Percentiles rank a stretch among this genome's conserved stretches.
Conservation (phyloP, 2,797 vertebrate species). For the Acipenser transmontanus region DNA sequence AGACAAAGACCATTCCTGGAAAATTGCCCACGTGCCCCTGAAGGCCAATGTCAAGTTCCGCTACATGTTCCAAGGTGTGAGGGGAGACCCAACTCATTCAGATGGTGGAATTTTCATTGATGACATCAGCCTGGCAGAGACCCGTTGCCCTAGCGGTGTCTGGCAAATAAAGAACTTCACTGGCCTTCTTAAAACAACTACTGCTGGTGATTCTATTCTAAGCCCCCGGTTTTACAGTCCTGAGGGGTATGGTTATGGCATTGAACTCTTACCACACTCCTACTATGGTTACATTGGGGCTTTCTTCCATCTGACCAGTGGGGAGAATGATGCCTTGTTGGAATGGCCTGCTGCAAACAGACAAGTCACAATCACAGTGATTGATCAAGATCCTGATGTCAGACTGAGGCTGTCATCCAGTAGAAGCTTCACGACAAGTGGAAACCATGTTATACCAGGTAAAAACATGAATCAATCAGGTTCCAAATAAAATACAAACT, state of each 20-base stretch:
- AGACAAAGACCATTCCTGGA: constrained; percentile 65
- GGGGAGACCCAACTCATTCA: constrained; percentile 47
- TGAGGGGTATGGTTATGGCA: constrained; percentile 75
- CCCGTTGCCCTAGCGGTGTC: constrained; percentile 66
- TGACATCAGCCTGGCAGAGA: constrained; percentile 76
- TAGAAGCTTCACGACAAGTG: constrained; percentile 68
- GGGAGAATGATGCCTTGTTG: constrained; percentile 72
- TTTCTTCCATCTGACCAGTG: constrained; percentile 73
- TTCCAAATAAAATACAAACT: neutral
- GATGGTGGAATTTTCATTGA: constrained; percentile 72
- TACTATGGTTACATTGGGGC: constrained; percentile 46
- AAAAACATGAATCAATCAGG: neutral
- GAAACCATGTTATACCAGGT: constrained; percentile 30
- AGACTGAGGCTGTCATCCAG: constrained; percentile 76
- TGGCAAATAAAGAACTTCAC: constrained; percentile 76
- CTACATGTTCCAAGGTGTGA: constrained; percentile 77
- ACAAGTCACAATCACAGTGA: constrained; percentile 68
- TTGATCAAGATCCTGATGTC: constrained; percentile 78
- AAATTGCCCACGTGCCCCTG: constrained; percentile 76
- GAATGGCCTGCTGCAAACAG: constrained; percentile 80
- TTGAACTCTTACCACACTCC: constrained; percentile 53
- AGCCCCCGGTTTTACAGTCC: constrained; percentile 80
- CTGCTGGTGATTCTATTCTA: constrained; percentile 15
- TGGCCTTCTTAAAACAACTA: constrained; percentile 43
- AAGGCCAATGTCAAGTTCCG: constrained; percentile 72